Evolutionary conservation across 2,797 vertebrate species (phyloP), one percentile per base, ranked within the genome.

Genomic region (Pipistrellus kuhlii): DNA sequence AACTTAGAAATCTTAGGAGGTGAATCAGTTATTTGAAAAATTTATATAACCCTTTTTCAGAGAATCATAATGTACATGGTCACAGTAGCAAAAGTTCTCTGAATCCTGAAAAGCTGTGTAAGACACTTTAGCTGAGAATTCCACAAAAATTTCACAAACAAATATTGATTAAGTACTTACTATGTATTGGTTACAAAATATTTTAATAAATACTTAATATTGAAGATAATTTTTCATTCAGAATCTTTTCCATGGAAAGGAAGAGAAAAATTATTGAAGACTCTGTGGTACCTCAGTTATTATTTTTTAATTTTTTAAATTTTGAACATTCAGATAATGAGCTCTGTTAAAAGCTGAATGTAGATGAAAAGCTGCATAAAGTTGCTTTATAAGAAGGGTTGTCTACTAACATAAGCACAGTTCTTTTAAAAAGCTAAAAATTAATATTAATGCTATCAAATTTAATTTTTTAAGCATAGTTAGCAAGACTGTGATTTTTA

Each of bases 181-280:
- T 91, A 62, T 62, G 6, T 62, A 59, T 41, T 35, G 2, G 10
- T 23, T 8, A 68, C 25, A 59, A 91, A 69, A 66, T 93, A 72
- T 87, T 66, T 76, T 83, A 27, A 71, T 57, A 96, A 92, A 72
- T 66, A 85, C 1, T 53, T 59, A 71, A 82, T 41, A 85, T 25
- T 92, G 44, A 14, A 82, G n/a, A 57, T 85, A 20, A 76, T 66
- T 64, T 69, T 93, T 62, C 14, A 53, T 27, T 85, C 21, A 92
- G 21, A 83, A 81, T 86, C 86, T 82, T 92, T 88, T 32, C 21
- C 13, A 55, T 77, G 4, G 35, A 85, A 94, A 88, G 41, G 57
- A 85, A 82, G 12, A 77, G 44, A 25, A 44, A 66, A 82, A 81
- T 55, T 35, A 85, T 53, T 85, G 35, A 85, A 48, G 72, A 64